Base-by-base conservation (phyloP, 2,113 vertebrate genomes). In the Ginglymostoma cirratum region DNA sequence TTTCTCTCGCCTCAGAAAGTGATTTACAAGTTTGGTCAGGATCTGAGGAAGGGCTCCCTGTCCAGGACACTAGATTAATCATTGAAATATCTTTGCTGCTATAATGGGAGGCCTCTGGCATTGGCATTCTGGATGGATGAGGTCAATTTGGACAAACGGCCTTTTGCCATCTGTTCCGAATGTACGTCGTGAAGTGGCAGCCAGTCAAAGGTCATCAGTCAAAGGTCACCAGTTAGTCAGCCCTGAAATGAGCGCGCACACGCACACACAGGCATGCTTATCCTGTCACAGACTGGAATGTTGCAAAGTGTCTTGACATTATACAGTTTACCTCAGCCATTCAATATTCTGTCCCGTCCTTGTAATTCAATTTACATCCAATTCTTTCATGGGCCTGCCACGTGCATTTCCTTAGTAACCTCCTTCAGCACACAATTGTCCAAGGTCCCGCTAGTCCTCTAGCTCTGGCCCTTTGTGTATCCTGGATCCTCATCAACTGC, bases 161-260 rank as follows among this genome's bases (percentile, higher is more conserved):
- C 80, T 83, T 83, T 23, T 5, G 12, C 80, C 38, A 42, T 83
- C 78, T 83, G 78, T 83, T 83, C 78, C n/a, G n/a, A 83, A 19
- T 17, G 17, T 42, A 38, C n/a, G 76, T 42, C 15, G 78, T 19
- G 78, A 19, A 17, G 80, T 21, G 80, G 80, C 80, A 83, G 78
- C 15, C n/a, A 38, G 78, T 83, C 78, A 83, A 83, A 83, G 80
- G 42, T 83, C 80, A 83, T 19, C 19, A 45, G 80, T 83, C 78
- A 83, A 83, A 83, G 80, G 42, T 83, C 80, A 83, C 38, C 80
- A 83, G 80, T 83, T 83, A n/a, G 80, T 23, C 80, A 83, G 80
- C 23, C 21, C 17, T 45, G 80, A n/a, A n/a, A 83, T 23, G 19
- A 45, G 67, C 3, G 3, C 70, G 7, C 19, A 5, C 69, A 70